Evolutionary conservation across 2,113 vertebrate genomes (phyloP).

Genomic region (Barbus barbus): DNA sequence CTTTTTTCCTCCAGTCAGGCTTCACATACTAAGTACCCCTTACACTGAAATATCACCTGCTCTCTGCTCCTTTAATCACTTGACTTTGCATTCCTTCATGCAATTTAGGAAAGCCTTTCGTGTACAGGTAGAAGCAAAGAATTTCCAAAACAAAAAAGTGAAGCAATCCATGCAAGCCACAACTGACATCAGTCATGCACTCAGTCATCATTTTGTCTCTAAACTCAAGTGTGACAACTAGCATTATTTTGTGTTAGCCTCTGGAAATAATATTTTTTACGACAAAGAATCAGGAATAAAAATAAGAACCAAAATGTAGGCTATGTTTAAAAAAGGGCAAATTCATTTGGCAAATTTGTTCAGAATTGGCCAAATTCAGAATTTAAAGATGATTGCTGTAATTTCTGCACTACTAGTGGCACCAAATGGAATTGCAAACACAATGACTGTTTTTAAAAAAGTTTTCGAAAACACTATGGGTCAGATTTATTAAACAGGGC

Average conservation of each 20-base stretch:
- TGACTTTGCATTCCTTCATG: conserved; percentile 69
- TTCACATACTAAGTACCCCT: conserved; percentile 65
- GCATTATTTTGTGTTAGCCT: not conserved
- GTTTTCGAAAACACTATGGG: too few relatives aligned
- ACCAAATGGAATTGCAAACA: too few relatives aligned
- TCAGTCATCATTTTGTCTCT: not conserved
- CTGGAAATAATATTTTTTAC: not conserved
- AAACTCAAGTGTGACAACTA: not conserved
- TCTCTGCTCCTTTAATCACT: conserved; percentile 70
- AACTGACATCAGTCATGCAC: conserved; percentile 45
- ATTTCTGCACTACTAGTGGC: too few relatives aligned
- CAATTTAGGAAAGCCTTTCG: conserved; percentile 66
- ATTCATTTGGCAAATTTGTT: too few relatives aligned
- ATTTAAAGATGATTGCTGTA: too few relatives aligned
- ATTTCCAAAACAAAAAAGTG: conserved; percentile 61
- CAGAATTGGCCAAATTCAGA: too few relatives aligned
- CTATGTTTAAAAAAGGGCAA: too few relatives aligned
- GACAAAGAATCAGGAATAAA: not conserved
- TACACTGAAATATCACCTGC: conserved; percentile 71
- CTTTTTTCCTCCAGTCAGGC: conserved; percentile 60
- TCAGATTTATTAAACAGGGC: too few relatives aligned
- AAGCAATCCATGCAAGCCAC: conserved; percentile 61
- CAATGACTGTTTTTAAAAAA: too few relatives aligned
- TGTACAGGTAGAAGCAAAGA: conserved; percentile 64
- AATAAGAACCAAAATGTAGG: too few relatives aligned